Evolutionary conservation across 1,140 invertebrate species (phyloP), one percentile per base, ranked within the genome.

Genomic region (Saccostrea echinata): DNA sequence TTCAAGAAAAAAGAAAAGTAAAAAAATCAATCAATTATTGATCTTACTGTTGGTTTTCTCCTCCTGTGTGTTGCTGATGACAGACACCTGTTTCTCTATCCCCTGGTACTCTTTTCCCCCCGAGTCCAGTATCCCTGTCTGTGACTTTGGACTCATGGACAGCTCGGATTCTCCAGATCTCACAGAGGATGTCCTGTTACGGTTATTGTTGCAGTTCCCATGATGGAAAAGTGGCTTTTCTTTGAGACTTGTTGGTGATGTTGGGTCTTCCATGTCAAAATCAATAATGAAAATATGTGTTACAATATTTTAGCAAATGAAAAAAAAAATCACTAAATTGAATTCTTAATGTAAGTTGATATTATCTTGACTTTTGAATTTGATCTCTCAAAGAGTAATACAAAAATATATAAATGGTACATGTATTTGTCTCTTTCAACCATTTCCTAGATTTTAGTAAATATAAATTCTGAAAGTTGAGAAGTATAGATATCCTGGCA

Each of bases 31-130:
- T n/a, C n/a, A 68, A 68, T 68, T 21, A 68, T 27, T 6, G 43
- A 43, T 43, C 43, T 51, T 83, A 83, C 81, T 83, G 21, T 83
- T 83, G 4, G 81, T 55, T 85, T 80, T 80, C 16, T 57, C n/a
- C 24, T 88, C 87, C 9, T 84, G 43, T 24, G 53, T 85, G 16
- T 84, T 33, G 52, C 84, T 85, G 18, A 24, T 30, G 80, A 33
- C 51, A 21, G 90, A 89, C 89, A 90, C 84, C 83, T 91, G 91
- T 64, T 83, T 87, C 12, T 88, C 81, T 6, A 92, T 27, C 24
- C 76, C 86, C 3, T 33, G 68, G 21, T 16, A 33, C 2, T 57
- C 16, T 35, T 21, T 43, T 8, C 43, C 55, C n/a, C 84, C 81
- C 1, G 33, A 27, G 16, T 30, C 24, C 27, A 16, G 30, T 33